Percentiles rank a stretch among this genome's conserved stretches.
Evolutionary conservation across 2,888 invertebrate species (phyloP).

Genomic region (Drosophila aldrichi): DNA sequence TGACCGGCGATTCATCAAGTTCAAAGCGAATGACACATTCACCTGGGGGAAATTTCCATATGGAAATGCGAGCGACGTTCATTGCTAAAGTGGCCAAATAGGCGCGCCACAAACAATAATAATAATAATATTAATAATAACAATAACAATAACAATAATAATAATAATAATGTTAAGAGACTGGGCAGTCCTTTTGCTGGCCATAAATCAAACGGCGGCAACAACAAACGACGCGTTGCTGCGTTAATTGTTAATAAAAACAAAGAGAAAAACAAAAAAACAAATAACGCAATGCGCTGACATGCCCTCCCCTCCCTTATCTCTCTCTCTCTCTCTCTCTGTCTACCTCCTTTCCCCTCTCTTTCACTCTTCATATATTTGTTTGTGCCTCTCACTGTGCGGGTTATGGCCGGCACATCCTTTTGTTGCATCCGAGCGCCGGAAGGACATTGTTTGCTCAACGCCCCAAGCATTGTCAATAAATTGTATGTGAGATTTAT

Average conservation of each 20-base stretch:
- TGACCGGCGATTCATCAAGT: conserved; percentile 2
- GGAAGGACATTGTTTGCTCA: conserved; percentile 76
- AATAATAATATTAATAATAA: conserved; percentile 11
- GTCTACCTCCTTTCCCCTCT: neutral
- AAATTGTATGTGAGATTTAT: conserved; percentile 80
- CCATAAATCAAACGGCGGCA: conserved; percentile 40
- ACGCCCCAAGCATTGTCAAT: conserved; percentile 77
- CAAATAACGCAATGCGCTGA: conserved; percentile 30
- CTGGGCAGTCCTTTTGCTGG: conserved; percentile 19
- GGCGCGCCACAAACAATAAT: conserved; percentile 3
- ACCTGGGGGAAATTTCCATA: conserved; percentile 28
- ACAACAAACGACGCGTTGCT: conserved; percentile 2
- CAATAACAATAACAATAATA: conserved; percentile 27
- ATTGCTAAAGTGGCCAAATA: neutral
- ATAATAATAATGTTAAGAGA: conserved; percentile 1
- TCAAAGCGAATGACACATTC: neutral
- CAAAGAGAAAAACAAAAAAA: neutral
- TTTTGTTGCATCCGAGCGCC: conserved; percentile 59
- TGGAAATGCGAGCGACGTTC: conserved; percentile 1
- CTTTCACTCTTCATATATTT: neutral
- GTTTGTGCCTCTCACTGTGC: conserved; percentile 3
- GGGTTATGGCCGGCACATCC: conserved; percentile 35
- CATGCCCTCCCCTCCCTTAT: neutral
- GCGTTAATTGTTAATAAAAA: conserved; percentile 69
- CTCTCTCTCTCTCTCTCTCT: neutral